Conservation (phyloP, 2,888 invertebrate genomes). For the Taenaris catops region DNA sequence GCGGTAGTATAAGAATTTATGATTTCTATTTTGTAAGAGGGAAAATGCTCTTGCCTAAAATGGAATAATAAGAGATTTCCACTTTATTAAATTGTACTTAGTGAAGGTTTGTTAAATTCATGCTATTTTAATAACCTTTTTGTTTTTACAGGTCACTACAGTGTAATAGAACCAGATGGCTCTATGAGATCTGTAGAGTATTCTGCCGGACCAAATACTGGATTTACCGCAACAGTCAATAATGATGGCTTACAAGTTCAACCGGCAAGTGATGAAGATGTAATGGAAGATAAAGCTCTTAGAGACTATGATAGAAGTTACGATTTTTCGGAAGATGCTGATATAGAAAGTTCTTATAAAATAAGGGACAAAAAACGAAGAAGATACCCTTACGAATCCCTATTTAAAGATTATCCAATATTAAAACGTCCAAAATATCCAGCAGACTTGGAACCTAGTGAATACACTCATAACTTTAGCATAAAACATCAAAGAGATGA, state of each 20-base stretch:
- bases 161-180: conserved; percentile 84
- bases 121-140: too few species aligned
- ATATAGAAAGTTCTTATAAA: conserved; percentile 40
- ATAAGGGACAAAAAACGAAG: conserved; percentile 39
- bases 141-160: conserved; percentile 77
- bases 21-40: too few species aligned
- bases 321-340: conserved; percentile 52
- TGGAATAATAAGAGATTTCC: too few species aligned
- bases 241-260: conserved; percentile 50
- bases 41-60: too few species aligned
- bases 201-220: conserved; percentile 76
- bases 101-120: too few species aligned
- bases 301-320: conserved; percentile 57
- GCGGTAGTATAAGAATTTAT: too few species aligned
- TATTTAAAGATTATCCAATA: conserved; percentile 42
- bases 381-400: conserved; percentile 43
- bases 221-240: conserved; percentile 80
- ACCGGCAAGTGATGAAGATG: conserved; percentile 21
- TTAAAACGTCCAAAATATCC: conserved; percentile 50
- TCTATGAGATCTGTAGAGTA: conserved; percentile 81
- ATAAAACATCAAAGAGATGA: conserved; percentile 61
- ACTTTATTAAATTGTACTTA: too few species aligned
- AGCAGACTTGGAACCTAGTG: conserved; percentile 54
- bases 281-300: conserved; percentile 50
- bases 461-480: conserved; percentile 58